Conservation (phyloP, 35 echinoderm and acorn worm species). For the Acanthaster planci region DNA sequence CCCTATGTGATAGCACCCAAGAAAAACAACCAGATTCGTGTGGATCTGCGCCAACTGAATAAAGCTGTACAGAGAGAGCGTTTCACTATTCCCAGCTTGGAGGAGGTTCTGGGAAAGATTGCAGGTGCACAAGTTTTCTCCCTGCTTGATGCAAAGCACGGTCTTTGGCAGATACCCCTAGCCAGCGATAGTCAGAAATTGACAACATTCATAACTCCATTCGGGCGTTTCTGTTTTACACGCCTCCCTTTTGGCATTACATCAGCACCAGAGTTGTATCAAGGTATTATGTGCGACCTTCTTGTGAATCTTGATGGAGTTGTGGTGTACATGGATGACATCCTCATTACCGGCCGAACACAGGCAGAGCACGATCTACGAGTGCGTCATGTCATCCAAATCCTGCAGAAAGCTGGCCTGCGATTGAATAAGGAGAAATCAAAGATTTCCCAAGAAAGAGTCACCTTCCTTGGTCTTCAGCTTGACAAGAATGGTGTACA, state of each 20-base stretch:
- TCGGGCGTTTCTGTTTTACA: conserved; percentile 63
- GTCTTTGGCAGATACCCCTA: background rate
- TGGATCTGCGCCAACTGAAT: conserved; percentile 54
- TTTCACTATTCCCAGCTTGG: conserved; percentile 4
- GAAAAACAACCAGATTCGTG: conserved; percentile 31
- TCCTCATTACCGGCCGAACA: conserved; percentile 46
- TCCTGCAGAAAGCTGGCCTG: conserved; percentile 47
- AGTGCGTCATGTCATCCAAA: conserved; percentile 33
- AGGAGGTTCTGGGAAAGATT: background rate
- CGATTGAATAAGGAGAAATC: conserved; percentile 69
- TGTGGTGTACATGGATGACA: conserved; percentile 44
- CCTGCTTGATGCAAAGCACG: background rate
- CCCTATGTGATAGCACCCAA: conserved; percentile 51
- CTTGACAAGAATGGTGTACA: conserved; percentile 44
- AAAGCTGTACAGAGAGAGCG: conserved; percentile 33
- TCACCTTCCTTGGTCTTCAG: conserved; percentile 77
- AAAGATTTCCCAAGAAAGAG: conserved; percentile 31
- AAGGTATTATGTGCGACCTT: conserved; percentile 48
- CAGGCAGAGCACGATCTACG: conserved; percentile 52
- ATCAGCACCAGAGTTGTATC: conserved; percentile 56
- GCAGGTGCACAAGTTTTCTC: background rate
- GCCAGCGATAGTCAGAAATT: conserved; percentile 29
- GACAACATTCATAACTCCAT: conserved; percentile 67
- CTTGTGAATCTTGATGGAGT: conserved; percentile 57
- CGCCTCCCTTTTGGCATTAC: no score